phyloP scores from a whole-genome alignment of 2,888 invertebrate species.

The Drosophila antonietae region DNA sequence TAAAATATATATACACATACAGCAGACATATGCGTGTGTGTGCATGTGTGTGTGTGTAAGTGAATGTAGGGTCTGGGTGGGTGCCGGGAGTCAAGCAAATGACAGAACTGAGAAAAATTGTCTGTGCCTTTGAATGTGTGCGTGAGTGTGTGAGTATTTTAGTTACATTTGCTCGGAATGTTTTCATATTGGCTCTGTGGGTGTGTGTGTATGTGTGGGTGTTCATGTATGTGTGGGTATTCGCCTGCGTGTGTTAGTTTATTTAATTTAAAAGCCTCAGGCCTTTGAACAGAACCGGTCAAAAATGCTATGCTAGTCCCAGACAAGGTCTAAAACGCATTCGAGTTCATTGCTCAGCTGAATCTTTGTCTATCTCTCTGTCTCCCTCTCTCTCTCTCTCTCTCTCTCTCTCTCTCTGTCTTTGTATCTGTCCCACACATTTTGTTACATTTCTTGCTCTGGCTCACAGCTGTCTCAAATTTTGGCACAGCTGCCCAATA shows the following conservation, averaged over 20 bases:
- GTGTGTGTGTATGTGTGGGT: conserved; percentile 2
- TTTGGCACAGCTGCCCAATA: conserved; percentile 56
- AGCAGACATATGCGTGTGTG: neutral
- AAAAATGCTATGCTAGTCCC: conserved; percentile 3
- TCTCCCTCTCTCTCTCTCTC: neutral
- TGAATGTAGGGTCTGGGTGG: neutral
- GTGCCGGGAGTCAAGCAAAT: conserved; percentile 12
- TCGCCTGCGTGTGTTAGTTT: conserved; percentile 52
- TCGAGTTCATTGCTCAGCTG: conserved; percentile 7
- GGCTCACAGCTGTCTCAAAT: conserved; percentile 49
- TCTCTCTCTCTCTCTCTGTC: neutral
- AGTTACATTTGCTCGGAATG: conserved; percentile 64
- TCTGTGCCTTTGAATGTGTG: conserved; percentile 9
- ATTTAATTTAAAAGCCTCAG: conserved; percentile 74
- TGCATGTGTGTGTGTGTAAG: neutral
- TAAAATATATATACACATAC: conserved; percentile 57
- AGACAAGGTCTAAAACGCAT: neutral
- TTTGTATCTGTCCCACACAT: neutral
- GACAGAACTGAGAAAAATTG: conserved; percentile 40
- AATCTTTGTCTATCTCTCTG: neutral
- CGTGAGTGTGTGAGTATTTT: conserved; percentile 48
- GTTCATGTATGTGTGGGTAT: conserved; percentile 30
- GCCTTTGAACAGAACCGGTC: conserved; percentile 22
- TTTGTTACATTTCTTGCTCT: neutral
- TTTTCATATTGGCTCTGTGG: conserved; percentile 16